Evolutionary conservation across 2,113 vertebrate species (phyloP), one percentile per base, ranked within the genome.

Genomic region (Crotophaga sulcirostris): DNA sequence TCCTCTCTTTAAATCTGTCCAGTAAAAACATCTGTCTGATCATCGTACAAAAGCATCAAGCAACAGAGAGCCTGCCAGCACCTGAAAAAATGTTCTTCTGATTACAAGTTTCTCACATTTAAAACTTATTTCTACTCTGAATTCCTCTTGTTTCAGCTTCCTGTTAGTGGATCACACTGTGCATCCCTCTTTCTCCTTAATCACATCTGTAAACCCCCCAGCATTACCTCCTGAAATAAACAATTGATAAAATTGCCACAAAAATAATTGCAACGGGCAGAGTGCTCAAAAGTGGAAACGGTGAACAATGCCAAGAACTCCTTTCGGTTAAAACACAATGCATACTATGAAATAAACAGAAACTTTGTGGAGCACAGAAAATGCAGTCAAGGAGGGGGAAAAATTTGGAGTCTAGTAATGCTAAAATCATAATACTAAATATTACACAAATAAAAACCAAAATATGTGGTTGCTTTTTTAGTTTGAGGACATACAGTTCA

Each of bases 71-170:
- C 21, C 70, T 85, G n/a, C 47, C 64, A 73, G 58, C 0, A 6
- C 42, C 36, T 33, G 36, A 79, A 34, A 44, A 60, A 79, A 73
- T n/a, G 51, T 44, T 89, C 9, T 87, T 88, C 52, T 45, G 36
- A n/a, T 52, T 36, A 59, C 33, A 56, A 45, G 10, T 78, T 87
- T 82, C 73, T 87, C 38, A 54, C 40, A 42, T 21, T 54, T 44
- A 47, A 89, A 67, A 23, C 36, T 83, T 69, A 54, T 28, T 85
- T 93, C 75, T 87, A 36, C 45, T 62, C 58, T 51, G 28, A 93
- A 83, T 91, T 94, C 49, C 60, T 89, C 47, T 79, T 3, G 2
- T 81, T 93, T 92, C 80, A 62, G n/a, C 62, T 85, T 91, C 69
- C 59, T 3, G 8, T 55, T 55, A 45, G 38, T n/a, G 11, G 60